A percentile compares a stretch with the other conserved stretches of the same genome.
phyloP scores from a whole-genome alignment of 2,113 vertebrate species.

The Mirza zaza region DNA sequence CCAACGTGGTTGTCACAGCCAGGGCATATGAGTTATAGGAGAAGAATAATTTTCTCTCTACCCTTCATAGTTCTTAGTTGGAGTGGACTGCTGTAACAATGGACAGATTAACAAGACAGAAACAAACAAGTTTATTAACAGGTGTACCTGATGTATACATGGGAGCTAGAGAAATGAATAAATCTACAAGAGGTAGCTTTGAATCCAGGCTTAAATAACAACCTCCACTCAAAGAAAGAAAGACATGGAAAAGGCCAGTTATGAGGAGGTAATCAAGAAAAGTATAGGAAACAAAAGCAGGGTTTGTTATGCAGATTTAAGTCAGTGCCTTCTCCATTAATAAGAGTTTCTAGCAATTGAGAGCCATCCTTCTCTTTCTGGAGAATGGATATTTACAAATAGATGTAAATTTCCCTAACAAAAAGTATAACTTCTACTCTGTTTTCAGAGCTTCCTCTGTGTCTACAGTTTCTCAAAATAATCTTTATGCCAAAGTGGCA shows the following conservation, averaged over 20 bases:
- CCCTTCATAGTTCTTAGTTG: background rate
- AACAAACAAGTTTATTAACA: background rate
- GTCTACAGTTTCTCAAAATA: slow-evolving; percentile 3
- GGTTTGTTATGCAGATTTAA: background rate
- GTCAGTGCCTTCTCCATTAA: background rate
- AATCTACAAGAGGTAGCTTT: background rate
- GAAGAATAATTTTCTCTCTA: background rate
- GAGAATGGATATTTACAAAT: background rate
- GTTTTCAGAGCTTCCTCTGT: background rate
- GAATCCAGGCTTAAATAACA: background rate
- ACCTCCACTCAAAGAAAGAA: background rate
- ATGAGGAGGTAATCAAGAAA: background rate
- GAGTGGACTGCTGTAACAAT: background rate
- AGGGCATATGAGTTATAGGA: background rate
- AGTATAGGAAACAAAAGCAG: background rate
- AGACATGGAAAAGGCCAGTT: background rate
- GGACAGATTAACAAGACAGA: background rate
- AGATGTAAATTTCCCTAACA: background rate
- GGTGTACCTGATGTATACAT: background rate
- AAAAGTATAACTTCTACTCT: background rate
- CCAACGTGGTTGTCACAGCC: background rate
- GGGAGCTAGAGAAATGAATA: background rate
- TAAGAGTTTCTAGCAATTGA: background rate
- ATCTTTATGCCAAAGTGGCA: background rate
- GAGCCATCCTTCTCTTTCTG: background rate